These are phyloP conservation scores for Dicyrtoma fusca DNA, from an alignment of 2,888 invertebrate genomes.

Conservation along the genomic window DNA sequence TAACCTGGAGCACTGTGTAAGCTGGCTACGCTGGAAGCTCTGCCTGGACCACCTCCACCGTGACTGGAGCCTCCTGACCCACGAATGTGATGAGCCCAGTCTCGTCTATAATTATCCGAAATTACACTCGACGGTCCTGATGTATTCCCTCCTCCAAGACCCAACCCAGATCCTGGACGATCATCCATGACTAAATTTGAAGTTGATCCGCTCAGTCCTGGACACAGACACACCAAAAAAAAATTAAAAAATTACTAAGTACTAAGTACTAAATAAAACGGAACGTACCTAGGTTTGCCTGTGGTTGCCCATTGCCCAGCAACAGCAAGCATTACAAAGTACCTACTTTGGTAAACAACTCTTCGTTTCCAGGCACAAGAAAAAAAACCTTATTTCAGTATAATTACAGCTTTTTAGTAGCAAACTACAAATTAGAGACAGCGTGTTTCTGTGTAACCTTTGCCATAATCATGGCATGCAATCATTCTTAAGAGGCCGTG, in stretches of 20 bases:
- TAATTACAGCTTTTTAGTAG: background rate
- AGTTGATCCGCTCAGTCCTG: constrained; percentile 55
- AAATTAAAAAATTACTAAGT: background rate
- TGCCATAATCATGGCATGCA: no score
- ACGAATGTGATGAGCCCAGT: constrained; percentile 67
- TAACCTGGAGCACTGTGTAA: constrained; percentile 51
- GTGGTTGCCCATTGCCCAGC: background rate
- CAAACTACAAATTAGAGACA: background rate
- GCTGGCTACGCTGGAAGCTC: constrained; percentile 48
- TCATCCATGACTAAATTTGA: constrained; percentile 52
- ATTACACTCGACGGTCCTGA: constrained; percentile 53
- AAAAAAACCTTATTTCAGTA: no score
- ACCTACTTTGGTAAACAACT: no score
- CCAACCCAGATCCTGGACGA: constrained; percentile 49
- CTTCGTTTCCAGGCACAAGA: background rate
- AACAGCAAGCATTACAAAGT: no score
- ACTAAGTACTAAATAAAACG: background rate
- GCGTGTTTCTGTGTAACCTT: background rate
- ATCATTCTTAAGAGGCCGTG: no score
- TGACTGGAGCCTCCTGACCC: constrained; percentile 17
- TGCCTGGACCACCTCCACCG: constrained; percentile 39
- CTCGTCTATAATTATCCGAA: constrained; percentile 72
- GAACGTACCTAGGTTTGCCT: background rate
- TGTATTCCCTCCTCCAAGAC: constrained; percentile 33
- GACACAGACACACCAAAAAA: no score